Evolutionary conservation across 2,888 invertebrate genomes (phyloP), one percentile per base, ranked within the genome.

Genomic region (Hipparchia semele): DNA sequence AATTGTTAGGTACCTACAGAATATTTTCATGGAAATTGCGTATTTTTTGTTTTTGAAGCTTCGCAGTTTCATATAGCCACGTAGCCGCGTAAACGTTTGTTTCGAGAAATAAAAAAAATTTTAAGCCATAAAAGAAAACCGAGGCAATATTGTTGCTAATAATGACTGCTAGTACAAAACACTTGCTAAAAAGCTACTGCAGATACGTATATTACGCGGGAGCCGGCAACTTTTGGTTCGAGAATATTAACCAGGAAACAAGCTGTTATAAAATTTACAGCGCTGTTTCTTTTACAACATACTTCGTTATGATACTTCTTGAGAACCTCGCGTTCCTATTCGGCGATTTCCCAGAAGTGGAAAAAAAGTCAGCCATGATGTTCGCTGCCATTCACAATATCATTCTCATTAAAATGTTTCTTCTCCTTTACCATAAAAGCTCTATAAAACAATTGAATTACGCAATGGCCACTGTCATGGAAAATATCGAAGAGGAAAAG

Each of bases 321-420:
- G 92, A 92, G 78, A 91, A 91, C 76, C 73, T 91, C 12, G 91
- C 92, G 0, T 90, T 90, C n/a, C 75, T 87, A 56, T 85, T 87
- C 75, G 91, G 90, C 5, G 81, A 82, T 67, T 92, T 91, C 74
- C 91, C 91, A 49, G 84, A 87, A 77, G 88, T 90, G 56, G 92
- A 92, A 80, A 90, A 90, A 80, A 90, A 90, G 72, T 91, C 91
- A n/a, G 87, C 90, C 12, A 84, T 88, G 68, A 93, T 91, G 90
- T 92, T 92, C 76, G 82, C 89, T 6, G 90, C 90, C 12, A 89
- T 91, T 76, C 92, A 92, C 79, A 87, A 89, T 75, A 91, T 91
- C 71, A 90, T 93, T 45, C 83, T 91, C 6, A 79, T 84, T 59
- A 92, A 92, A 84, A 90, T 90, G 88, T 88, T 84, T 76, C 81